These are phyloP conservation scores for Phalacrocorax pelagicus DNA, from an alignment of 2,113 vertebrate genomes.

Conservation along the genomic window DNA sequence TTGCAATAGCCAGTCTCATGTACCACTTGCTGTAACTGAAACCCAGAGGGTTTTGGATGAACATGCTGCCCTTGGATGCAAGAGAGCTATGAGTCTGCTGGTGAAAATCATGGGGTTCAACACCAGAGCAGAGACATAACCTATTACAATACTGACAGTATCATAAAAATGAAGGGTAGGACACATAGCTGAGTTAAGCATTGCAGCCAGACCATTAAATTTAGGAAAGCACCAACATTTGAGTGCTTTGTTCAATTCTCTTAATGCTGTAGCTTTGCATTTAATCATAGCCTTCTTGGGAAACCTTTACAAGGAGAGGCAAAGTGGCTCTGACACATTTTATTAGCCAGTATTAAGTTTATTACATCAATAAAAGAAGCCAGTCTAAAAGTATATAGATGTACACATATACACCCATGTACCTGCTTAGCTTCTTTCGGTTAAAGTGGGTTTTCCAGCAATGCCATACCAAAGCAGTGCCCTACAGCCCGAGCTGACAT, in stretches of 20 bases:
- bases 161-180: background rate
- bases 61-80: background rate
- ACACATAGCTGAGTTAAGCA: background rate
- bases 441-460: background rate
- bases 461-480: background rate
- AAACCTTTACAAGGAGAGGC: constrained; percentile 15
- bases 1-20: background rate
- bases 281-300: background rate
- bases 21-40: background rate
- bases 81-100: rapidly evolving
- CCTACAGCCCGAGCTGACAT: background rate
- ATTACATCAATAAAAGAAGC: background rate
- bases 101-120: background rate
- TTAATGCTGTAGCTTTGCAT: background rate
- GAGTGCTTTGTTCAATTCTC: background rate
- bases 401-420: background rate
- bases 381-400: background rate
- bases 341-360: background rate
- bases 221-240: background rate
- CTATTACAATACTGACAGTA: background rate
- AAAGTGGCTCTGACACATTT: constrained; percentile 22
- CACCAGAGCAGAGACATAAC: background rate
- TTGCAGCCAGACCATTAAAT: background rate
- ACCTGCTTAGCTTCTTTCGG: background rate
- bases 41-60: background rate